Evolutionary conservation across 1,140 invertebrate species (phyloP), one percentile per base, ranked within the genome.

Genomic region (Hormaphis cornu): DNA sequence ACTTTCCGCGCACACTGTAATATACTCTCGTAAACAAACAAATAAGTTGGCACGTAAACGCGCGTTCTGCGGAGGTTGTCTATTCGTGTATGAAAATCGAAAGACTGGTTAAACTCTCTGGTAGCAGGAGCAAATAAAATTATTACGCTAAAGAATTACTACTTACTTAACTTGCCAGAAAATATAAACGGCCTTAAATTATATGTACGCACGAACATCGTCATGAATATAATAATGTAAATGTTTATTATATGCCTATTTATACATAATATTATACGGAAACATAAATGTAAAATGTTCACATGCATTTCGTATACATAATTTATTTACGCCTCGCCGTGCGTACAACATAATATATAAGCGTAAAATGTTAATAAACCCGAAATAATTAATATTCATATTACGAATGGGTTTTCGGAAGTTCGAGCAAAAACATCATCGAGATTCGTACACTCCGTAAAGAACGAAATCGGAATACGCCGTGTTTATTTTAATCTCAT

Each of bases 1-100:
- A n/a, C n/a, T n/a, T n/a, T n/a, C n/a, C n/a, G n/a, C n/a, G n/a
- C n/a, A n/a, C n/a, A n/a, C n/a, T n/a, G n/a, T n/a, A n/a, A n/a
- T n/a, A n/a, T n/a, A n/a, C n/a, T n/a, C n/a, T 40, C 20, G 33
- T 0, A 37, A 35, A 40, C 18, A 40, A 58, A 37, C 33, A 14
- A 58, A 58, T 40, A 58, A 58, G 35, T 58, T 58, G 54, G 54
- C 54, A 58, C 30, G 53, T 8, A 35, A 54, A 54, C 52, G 53
- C 37, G 52, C 37, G 30, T n/a, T 35, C 53, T 35, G 53, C n/a
- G n/a, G n/a, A 22, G 52, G 52, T 35, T 35, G 52, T 33, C 30
- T 54, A 54, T 54, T 54, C 52, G 35, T 54, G 52, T 54, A 54
- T 54, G 35, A 54, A 54, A 54, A 54, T 30, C 28, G 35, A 54